phyloP scores from a whole-genome alignment of 37 sponge, comb jelly and placozoan genomes.

The Cliona cf. orientalis region DNA sequence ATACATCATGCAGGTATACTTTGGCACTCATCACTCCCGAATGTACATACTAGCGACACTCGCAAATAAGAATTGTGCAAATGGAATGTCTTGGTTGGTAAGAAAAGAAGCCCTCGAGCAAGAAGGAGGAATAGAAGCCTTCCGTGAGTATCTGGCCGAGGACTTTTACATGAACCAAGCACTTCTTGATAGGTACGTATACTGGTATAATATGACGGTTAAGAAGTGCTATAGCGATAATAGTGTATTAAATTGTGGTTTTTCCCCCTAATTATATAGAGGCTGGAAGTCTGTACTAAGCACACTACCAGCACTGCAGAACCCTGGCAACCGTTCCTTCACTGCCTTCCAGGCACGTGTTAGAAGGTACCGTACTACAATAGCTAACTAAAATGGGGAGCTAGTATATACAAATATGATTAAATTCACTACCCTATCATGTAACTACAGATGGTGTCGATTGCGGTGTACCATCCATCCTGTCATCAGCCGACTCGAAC shows the following conservation, averaged over 20 bases:
- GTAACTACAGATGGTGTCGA: slow-evolving; percentile 65
- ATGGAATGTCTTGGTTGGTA: slow-evolving; percentile 83
- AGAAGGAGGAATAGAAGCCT: slow-evolving; percentile 71
- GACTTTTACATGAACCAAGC: slow-evolving; percentile 71
- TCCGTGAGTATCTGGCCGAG: slow-evolving; percentile 79
- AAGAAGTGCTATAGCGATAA: neutral
- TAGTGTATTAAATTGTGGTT: neutral
- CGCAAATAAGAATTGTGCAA: slow-evolving; percentile 68
- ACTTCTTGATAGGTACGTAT: neutral
- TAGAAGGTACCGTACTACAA: slow-evolving; percentile 39
- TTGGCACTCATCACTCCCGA: slow-evolving; percentile 83
- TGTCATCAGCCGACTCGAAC: slow-evolving; percentile 73
- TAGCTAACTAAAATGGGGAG: too few species aligned
- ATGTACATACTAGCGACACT: slow-evolving; percentile 66
- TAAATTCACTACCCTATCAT: neutral
- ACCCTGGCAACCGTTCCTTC: slow-evolving; percentile 53
- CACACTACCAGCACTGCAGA: slow-evolving; percentile 71
- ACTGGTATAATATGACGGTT: neutral
- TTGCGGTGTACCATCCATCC: slow-evolving; percentile 84
- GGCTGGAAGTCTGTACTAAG: slow-evolving; percentile 78
- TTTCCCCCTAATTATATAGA: slow-evolving; percentile 17
- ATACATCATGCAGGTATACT: slow-evolving; percentile 67
- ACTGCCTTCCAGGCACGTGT: slow-evolving; percentile 33
- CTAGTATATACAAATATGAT: too few species aligned
- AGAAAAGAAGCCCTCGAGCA: slow-evolving; percentile 63